phyloP scores from a whole-genome alignment of 1,140 invertebrate species.

The Nasonia longicornis region DNA sequence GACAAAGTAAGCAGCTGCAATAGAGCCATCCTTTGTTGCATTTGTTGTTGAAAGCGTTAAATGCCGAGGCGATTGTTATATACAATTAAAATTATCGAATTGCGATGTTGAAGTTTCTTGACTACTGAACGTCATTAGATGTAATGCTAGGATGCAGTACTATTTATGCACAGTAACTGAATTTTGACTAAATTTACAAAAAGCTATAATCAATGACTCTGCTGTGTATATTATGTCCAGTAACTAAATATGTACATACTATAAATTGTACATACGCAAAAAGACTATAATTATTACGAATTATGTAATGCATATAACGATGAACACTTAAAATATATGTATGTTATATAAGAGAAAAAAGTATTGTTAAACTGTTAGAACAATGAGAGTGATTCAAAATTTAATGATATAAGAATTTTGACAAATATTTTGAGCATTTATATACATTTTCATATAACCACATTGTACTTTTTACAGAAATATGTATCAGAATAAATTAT shows the following conservation, averaged over 20 bases:
- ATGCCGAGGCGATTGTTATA: not conserved
- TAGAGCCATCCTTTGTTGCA: not conserved
- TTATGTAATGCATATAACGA: not conserved
- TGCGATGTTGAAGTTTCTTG: not conserved
- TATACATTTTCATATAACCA: conserved; percentile 18
- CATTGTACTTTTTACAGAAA: conserved; percentile 1
- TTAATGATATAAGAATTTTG: not conserved
- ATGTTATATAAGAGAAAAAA: not conserved
- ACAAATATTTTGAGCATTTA: conserved; percentile 21
- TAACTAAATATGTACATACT: conserved; percentile 12
- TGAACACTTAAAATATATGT: not conserved
- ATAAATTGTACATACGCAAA: conserved; percentile 9
- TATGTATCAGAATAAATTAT: conserved; percentile 7
- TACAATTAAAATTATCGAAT: not conserved
- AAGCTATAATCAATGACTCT: not conserved
- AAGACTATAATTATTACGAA: conserved; percentile 9
- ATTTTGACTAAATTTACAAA: not conserved
- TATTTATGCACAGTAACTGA: not conserved
- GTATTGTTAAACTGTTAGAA: conserved; percentile 7
- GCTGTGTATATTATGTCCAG: not conserved
- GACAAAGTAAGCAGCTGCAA: not conserved
- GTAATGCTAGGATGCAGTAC: not conserved
- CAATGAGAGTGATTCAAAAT: not conserved
- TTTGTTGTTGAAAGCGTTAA: not conserved
- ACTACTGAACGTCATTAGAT: not conserved